phyloP scores from a whole-genome alignment of 2,888 invertebrate species.

The Patella pellucida region DNA sequence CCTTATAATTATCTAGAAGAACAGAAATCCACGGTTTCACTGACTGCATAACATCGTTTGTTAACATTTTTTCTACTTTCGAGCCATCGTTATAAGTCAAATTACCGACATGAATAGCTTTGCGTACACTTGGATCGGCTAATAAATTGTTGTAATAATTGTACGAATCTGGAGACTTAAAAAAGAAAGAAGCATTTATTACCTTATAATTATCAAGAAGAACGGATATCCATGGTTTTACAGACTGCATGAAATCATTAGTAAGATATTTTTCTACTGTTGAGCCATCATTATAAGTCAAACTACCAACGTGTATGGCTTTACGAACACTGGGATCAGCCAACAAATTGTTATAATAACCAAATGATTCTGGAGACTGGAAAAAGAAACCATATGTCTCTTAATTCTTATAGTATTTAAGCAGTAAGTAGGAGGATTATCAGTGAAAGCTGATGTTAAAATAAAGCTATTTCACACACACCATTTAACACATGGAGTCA shows the following conservation, averaged over 20 bases:
- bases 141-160: conserved; percentile 64
- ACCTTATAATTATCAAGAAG: conserved; percentile 69
- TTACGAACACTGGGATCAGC: conserved; percentile 75
- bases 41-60: conserved; percentile 81
- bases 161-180: conserved; percentile 54
- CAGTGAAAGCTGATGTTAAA: no score
- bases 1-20: conserved; percentile 68
- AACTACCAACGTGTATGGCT: conserved; percentile 88
- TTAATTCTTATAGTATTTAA: no score
- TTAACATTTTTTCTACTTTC: conserved; percentile 81
- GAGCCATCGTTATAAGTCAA: conserved; percentile 75
- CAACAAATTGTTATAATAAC: conserved; percentile 63
- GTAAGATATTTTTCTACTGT: conserved; percentile 82
- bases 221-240: conserved; percentile 74
- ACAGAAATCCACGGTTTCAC: conserved; percentile 75
- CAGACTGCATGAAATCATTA: conserved; percentile 82
- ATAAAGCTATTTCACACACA: no score
- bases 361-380: conserved; percentile 53
- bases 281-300: conserved; percentile 75
- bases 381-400: conserved; percentile 12
- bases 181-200: conserved; percentile 19
- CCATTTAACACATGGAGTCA: no score
- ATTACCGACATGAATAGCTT: conserved; percentile 88
- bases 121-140: conserved; percentile 74
- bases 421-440: no score